Percentiles rank a stretch among this genome's conserved stretches.
phyloP scores from a whole-genome alignment of 2,113 vertebrate genomes.

The Ovis canadensis region DNA sequence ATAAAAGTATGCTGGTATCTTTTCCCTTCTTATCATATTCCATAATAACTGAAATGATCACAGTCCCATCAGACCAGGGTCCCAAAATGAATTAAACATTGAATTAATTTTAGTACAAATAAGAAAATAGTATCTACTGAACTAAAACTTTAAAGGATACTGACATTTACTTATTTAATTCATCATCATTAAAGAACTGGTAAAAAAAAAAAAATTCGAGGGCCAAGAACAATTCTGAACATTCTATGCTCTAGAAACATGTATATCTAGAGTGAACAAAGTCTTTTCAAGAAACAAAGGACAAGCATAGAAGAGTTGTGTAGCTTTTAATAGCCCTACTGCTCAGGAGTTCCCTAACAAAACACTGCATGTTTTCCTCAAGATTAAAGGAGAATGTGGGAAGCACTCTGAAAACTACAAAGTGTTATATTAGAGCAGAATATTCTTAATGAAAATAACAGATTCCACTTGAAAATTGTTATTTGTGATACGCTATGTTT shows the following conservation, averaged over 20 bases:
- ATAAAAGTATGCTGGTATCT: neutral
- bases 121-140: neutral
- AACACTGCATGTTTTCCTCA: neutral
- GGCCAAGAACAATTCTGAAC: neutral
- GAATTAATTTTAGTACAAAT: neutral
- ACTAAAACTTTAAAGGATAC: neutral
- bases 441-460: neutral
- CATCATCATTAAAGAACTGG: neutral
- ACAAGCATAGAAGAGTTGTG: neutral
- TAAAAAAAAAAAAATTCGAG: neutral
- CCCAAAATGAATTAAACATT: neutral
- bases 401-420: neutral
- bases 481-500: neutral
- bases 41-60: neutral
- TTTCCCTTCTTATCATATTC: neutral
- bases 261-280: neutral
- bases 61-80: neutral
- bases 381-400: neutral
- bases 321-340: neutral
- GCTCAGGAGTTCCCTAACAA: neutral
- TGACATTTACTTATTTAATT: neutral
- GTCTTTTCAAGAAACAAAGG: neutral
- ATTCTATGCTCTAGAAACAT: rapidly evolving
- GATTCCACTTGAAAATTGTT: neutral
- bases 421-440: neutral